A percentile compares a stretch with the other conserved stretches of the same genome.
phyloP scores from a whole-genome alignment of 2,888 invertebrate species.

The Pteria penguin region DNA sequence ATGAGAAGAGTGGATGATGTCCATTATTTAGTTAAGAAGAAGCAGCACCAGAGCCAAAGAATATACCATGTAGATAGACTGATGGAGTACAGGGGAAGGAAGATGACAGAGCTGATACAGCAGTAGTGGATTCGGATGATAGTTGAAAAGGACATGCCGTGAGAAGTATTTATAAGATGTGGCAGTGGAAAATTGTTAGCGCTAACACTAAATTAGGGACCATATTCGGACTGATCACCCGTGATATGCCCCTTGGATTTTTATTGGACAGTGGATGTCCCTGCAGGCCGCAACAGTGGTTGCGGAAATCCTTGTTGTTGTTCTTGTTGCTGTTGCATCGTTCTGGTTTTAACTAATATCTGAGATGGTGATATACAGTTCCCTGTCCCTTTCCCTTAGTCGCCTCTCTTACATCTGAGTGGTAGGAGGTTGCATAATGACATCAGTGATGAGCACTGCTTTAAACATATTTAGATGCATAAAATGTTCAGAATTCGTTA shows the following conservation, averaged over 20 bases:
- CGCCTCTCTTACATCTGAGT: no score
- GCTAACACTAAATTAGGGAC: not conserved
- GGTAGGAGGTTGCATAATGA: no score
- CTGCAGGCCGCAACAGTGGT: not conserved
- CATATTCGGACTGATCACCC: not conserved
- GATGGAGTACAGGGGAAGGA: slow-evolving; percentile 24
- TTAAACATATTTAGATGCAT: no score
- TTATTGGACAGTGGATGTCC: not conserved
- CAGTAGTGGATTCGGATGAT: not conserved
- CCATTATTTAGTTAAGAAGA: slow-evolving; percentile 29
- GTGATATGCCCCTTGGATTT: not conserved
- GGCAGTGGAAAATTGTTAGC: no score
- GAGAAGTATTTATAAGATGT: not conserved
- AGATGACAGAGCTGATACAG: slow-evolving; percentile 19
- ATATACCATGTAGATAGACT: slow-evolving; percentile 37
- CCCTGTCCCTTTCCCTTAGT: no score
- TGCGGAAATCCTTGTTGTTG: no score
- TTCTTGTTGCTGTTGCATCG: no score
- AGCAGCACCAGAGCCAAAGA: slow-evolving; percentile 20
- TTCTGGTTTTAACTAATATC: no score
- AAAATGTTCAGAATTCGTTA: no score
- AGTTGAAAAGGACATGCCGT: not conserved
- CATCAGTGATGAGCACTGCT: no score
- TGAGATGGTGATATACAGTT: no score
- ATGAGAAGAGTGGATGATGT: slow-evolving; percentile 39